A percentile compares a stretch with the other conserved stretches of the same genome.
phyloP scores from a whole-genome alignment of 2,113 vertebrate genomes.

The Pluvianellus socialis region DNA sequence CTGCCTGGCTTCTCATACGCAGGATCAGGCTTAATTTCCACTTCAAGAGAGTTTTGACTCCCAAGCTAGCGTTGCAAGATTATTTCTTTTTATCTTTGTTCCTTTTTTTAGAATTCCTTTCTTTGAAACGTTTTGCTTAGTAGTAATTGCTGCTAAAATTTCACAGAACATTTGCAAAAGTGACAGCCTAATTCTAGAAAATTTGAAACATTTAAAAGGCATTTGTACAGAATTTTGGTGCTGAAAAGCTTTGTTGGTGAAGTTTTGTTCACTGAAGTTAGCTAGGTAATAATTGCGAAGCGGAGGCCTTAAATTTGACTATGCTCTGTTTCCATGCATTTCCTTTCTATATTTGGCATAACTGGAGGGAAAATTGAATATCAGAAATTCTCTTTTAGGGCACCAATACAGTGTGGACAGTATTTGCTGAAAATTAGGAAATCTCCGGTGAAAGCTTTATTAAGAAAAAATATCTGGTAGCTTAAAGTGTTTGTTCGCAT shows the following conservation, averaged over 20 bases:
- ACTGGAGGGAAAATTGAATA: constrained; percentile 32
- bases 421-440: constrained; percentile 66
- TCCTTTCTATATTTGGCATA: constrained; percentile 42
- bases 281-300: constrained; percentile 21
- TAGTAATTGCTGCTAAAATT: constrained; percentile 66
- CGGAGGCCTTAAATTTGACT: not conserved
- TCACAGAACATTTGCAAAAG: constrained; percentile 44
- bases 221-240: constrained; percentile 37
- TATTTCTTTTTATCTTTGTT: not conserved
- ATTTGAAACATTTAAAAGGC: constrained; percentile 56
- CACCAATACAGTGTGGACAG: constrained; percentile 6
- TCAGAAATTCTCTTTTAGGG: constrained; percentile 71
- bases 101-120: constrained; percentile 42
- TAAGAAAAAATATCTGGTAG: constrained; percentile 21
- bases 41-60: constrained; percentile 19
- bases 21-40: not conserved
- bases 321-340: not conserved
- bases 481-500: constrained; percentile 52
- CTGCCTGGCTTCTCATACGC: rapidly evolving
- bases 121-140: constrained; percentile 19
- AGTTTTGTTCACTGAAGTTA: constrained; percentile 35
- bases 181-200: constrained; percentile 70
- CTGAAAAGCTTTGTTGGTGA: constrained; percentile 22
- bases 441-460: constrained; percentile 62
- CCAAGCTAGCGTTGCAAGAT: not conserved